Percentiles rank a stretch among this genome's conserved stretches.
Evolutionary conservation across 2,797 vertebrate species (phyloP).

Genomic region (Pangasius mekongensis): DNA sequence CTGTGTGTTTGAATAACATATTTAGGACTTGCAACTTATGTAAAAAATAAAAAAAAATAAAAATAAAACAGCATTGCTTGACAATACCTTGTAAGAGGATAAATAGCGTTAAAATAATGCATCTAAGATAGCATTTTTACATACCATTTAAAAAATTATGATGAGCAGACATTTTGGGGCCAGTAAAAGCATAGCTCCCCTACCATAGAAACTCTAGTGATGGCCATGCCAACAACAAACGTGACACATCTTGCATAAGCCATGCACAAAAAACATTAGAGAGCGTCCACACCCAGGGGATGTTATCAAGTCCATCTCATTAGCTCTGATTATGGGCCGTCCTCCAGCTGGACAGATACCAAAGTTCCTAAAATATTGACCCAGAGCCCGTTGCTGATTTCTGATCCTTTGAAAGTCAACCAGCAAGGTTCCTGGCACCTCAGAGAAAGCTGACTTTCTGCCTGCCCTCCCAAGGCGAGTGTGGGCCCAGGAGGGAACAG

Average conservation of each 20-base stretch:
- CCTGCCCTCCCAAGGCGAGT: conserved; percentile 28
- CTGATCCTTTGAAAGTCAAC: conserved; percentile 17
- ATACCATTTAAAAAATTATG: neutral
- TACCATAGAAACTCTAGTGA: neutral
- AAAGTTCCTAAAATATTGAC: conserved; percentile 29
- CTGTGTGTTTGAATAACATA: neutral
- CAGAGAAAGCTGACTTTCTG: conserved; percentile 28
- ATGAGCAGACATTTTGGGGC: neutral
- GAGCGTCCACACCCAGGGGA: neutral
- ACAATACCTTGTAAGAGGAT: neutral
- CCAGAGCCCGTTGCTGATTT: conserved; percentile 2
- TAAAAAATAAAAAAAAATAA: neutral
- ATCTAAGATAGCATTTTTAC: neutral
- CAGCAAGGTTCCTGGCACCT: conserved; percentile 33
- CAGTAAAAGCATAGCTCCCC: neutral
- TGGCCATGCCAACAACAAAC: neutral
- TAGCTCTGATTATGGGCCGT: neutral
- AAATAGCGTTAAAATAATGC: neutral
- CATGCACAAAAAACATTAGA: neutral
- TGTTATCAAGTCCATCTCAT: neutral
- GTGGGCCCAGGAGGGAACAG: conserved; percentile 27
- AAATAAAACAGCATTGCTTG: too few relatives aligned
- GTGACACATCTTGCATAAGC: conserved; percentile 10
- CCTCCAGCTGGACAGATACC: conserved; percentile 21
- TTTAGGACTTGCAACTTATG: neutral